phyloP scores from a whole-genome alignment of 2,113 vertebrate species.

The Larimichthys crocea region DNA sequence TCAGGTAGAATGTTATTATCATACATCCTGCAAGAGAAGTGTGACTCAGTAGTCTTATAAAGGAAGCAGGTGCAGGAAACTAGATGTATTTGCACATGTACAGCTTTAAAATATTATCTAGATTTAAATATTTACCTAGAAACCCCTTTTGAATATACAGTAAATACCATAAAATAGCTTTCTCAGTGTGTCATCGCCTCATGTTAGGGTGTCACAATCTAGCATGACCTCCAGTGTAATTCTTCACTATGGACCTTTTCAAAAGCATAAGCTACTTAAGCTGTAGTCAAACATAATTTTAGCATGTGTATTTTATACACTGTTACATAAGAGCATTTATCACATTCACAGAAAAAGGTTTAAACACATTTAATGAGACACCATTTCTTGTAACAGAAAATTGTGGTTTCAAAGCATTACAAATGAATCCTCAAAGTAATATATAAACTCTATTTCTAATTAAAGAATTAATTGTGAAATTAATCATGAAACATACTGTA shows the following conservation, averaged over 20 bases:
- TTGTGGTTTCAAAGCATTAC: background rate
- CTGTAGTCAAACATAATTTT: background rate
- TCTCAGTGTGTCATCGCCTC: background rate
- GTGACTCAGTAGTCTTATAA: background rate
- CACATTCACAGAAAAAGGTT: background rate
- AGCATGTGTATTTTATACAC: background rate
- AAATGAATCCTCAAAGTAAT: background rate
- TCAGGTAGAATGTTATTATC: background rate
- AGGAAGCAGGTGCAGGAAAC: slow-evolving; percentile 3
- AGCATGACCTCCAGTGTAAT: background rate
- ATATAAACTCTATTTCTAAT: background rate
- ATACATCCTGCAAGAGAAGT: background rate
- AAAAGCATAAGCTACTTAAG: background rate
- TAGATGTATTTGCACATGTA: background rate
- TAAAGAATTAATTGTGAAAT: background rate
- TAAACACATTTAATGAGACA: background rate
- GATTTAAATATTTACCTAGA: slow-evolving; percentile 4
- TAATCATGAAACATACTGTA: background rate
- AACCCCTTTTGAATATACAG: background rate
- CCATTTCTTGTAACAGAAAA: background rate
- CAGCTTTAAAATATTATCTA: slow-evolving; percentile 6
- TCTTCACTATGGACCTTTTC: background rate
- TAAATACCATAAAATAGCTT: background rate
- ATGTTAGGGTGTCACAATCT: background rate
- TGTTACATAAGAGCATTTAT: background rate